Conservation (phyloP, 1,140 invertebrate species). For the Drosophila prosaltans region DNA sequence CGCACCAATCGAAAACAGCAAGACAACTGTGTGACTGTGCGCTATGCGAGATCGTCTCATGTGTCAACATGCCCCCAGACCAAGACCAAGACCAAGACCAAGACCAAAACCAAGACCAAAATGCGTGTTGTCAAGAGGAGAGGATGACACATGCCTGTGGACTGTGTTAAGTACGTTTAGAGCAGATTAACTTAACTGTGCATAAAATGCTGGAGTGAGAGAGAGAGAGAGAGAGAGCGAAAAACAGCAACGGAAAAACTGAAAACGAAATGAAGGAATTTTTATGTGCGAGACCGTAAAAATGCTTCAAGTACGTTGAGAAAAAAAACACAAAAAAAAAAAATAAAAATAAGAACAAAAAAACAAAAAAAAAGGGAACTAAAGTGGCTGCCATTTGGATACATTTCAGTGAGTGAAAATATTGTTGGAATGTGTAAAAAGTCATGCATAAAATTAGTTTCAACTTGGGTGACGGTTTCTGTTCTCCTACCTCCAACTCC, state of each 20-base stretch:
- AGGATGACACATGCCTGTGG: conserved; percentile 75
- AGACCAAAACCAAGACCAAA: conserved; percentile 9
- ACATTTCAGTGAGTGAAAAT: conserved; percentile 66
- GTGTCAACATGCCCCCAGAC: conserved; percentile 56
- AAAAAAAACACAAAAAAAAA: background rate
- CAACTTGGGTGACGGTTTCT: conserved; percentile 69
- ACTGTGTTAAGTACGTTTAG: conserved; percentile 74
- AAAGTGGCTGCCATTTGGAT: conserved; percentile 68
- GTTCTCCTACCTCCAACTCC: conserved; percentile 22
- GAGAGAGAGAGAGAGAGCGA: conserved; percentile 17
- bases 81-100: conserved; percentile 2
- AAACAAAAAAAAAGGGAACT: conserved; percentile 20
- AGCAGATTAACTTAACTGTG: conserved; percentile 79
- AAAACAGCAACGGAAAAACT: conserved; percentile 14
- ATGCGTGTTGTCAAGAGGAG: conserved; percentile 35
- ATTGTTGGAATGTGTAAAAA: conserved; percentile 78
- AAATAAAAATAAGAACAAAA: background rate
- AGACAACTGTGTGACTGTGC: conserved; percentile 11
- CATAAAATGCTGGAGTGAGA: conserved; percentile 74
- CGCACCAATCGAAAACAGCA: conserved; percentile 44
- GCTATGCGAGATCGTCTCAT: conserved; percentile 50
- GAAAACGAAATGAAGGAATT: conserved; percentile 52
- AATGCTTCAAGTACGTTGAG: conserved; percentile 61
- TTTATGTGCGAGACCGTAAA: conserved; percentile 58
- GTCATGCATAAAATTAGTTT: conserved; percentile 81